Conservation (phyloP, 2,888 invertebrate genomes). For the Latrodectus elegans region DNA sequence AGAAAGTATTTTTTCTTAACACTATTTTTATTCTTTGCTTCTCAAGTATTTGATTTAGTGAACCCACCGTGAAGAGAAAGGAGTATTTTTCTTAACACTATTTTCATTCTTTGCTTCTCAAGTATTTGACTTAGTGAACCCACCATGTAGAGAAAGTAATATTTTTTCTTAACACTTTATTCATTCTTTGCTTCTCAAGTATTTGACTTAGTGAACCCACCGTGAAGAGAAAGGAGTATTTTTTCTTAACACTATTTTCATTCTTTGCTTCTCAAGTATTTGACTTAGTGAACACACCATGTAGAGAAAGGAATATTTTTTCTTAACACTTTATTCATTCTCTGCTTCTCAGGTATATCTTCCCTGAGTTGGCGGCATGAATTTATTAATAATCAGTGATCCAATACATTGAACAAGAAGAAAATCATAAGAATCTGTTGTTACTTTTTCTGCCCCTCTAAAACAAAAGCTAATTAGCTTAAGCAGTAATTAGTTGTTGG, state of each 20-base stretch:
- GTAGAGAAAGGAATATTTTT: slow-evolving; percentile 32
- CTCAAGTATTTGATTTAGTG: too few relatives aligned
- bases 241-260: background rate
- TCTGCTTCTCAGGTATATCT: slow-evolving; percentile 54
- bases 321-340: slow-evolving; percentile 59
- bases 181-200: too few relatives aligned
- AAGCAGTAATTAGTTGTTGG: background rate
- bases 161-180: too few relatives aligned
- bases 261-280: background rate
- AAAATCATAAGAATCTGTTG: slow-evolving; percentile 1
- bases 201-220: too few relatives aligned
- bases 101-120: too few relatives aligned
- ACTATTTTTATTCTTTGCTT: too few relatives aligned
- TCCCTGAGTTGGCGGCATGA: slow-evolving; percentile 42
- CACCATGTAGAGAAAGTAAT: too few relatives aligned
- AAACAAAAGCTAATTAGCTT: background rate
- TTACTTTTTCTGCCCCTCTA: background rate
- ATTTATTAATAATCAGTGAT: slow-evolving; percentile 19
- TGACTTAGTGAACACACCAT: slow-evolving; percentile 32
- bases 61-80: too few relatives aligned
- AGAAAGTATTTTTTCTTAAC: too few relatives aligned
- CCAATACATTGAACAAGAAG: slow-evolving; percentile 24
- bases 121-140: too few relatives aligned
- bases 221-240: background rate
- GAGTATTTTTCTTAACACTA: too few relatives aligned